phyloP scores from a whole-genome alignment of 2,888 invertebrate genomes.

The Melangyna quadrimaculata region DNA sequence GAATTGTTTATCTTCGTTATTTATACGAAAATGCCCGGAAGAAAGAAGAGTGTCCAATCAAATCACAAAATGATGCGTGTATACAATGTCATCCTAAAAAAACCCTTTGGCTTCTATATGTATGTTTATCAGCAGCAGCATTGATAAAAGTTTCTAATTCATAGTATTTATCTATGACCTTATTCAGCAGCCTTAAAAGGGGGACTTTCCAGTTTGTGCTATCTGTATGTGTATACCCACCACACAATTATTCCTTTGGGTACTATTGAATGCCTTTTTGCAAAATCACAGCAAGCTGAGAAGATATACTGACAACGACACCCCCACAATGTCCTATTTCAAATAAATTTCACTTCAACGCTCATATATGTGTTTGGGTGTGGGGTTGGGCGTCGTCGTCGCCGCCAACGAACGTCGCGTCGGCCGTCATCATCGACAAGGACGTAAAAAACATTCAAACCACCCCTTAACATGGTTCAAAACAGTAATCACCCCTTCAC shows the following conservation, averaged over 20 bases:
- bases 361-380: neutral
- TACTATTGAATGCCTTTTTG: slow-evolving; percentile 54
- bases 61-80: slow-evolving; percentile 62
- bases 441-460: slow-evolving; percentile 7
- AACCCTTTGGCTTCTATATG: neutral
- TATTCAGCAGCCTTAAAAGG: slow-evolving; percentile 23
- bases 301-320: slow-evolving; percentile 49
- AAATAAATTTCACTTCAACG: slow-evolving; percentile 62
- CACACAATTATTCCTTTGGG: slow-evolving; percentile 60
- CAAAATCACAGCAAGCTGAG: slow-evolving; percentile 66
- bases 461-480: slow-evolving; percentile 6
- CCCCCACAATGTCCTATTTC: slow-evolving; percentile 53
- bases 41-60: slow-evolving; percentile 58
- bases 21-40: slow-evolving; percentile 63
- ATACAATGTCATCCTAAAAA: slow-evolving; percentile 46
- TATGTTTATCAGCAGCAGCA: neutral
- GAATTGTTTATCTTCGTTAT: slow-evolving; percentile 52
- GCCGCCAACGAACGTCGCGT: neutral
- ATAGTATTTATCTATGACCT: slow-evolving; percentile 65
- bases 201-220: slow-evolving; percentile 10
- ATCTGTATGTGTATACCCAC: no score
- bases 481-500: neutral
- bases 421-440: neutral
- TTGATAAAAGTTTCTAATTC: slow-evolving; percentile 60
- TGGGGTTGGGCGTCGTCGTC: neutral